Base-by-base conservation (phyloP, 2,797 vertebrate species). In the Enteromius argenteus region DNA sequence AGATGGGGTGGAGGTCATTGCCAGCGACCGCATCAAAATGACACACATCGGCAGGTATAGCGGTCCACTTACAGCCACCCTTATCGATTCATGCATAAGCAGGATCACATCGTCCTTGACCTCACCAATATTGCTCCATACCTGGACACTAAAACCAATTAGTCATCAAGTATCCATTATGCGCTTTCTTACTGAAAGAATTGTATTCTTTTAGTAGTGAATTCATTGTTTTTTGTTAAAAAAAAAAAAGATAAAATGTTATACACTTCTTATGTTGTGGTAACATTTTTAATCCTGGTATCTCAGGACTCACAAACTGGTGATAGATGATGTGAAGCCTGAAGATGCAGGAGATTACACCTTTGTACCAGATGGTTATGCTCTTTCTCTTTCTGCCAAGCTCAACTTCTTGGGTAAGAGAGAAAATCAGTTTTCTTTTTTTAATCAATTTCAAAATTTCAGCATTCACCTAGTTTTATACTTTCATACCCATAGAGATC, bases 261-360 rank as follows among this genome's bases (percentile, higher is more conserved):
- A 84, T 87, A 85, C 88, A 91, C 88, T 88, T 85, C 87, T 88
- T 87, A 89, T 92, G 87, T 92, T 89, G 11, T 80, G 66, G 84
- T 84, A 84, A 87, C 56, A 58, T 13, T 6, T 19, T 27, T 8
- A 49, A 14, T 86, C 56, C 30, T 53, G 64, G 11, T 83, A 53
- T n/a, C 84, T 46, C 88, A 98, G 97, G 92, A 85, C 90, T 87
- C 97, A 98, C 92, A 98, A 97, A 86, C 92, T 98, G 90, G 92
- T 92, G 60, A 97, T 98, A 15, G 93, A 97, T 68, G 95, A 97
- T 0, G 96, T 98, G 89, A 94, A 89, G 37, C 92, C 95, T 0
- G 94, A 94, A 53, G 97, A 98, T 6, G 97, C 96, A 1, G 97
- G 96, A 19, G 97, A 98, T 88, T 98, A 98, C 84, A 96, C 95